Evolutionary conservation across 92 coral and sea anemone species (phyloP).

Genomic region (Epizoanthus fatuus): DNA sequence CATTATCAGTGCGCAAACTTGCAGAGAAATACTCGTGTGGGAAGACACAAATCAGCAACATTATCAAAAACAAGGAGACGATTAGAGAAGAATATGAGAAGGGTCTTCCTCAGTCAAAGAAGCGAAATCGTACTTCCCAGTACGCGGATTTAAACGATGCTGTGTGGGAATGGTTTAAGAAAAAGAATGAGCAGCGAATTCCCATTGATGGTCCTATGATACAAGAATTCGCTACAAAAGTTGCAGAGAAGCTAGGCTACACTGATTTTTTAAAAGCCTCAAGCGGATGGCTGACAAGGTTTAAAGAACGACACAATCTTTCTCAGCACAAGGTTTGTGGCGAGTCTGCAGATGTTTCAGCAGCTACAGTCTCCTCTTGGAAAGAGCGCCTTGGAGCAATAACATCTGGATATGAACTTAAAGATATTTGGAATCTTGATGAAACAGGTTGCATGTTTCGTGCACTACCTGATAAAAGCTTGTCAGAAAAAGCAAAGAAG

Average conservation of each 20-base stretch:
- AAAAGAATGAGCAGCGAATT: constrained; percentile 49
- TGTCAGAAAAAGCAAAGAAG: constrained; percentile 57
- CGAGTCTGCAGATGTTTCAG: constrained; percentile 59
- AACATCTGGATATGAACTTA: constrained; percentile 44
- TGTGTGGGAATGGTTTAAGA: constrained; percentile 64
- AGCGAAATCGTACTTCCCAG: constrained; percentile 69
- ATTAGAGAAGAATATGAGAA: constrained; percentile 64
- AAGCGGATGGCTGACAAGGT: constrained; percentile 46
- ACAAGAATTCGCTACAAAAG: constrained; percentile 54
- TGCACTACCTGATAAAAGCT: constrained; percentile 48
- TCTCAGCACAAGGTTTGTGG: constrained; percentile 65
- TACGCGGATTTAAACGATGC: constrained; percentile 64
- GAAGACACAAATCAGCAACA: constrained; percentile 68
- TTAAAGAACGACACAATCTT: constrained; percentile 58
- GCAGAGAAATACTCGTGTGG: neutral
- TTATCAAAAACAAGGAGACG: constrained; percentile 56
- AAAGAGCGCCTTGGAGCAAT: constrained; percentile 51
- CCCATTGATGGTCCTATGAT: constrained; percentile 61
- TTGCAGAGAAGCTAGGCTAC: constrained; percentile 38
- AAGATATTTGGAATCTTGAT: constrained; percentile 39
- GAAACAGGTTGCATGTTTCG: constrained; percentile 42
- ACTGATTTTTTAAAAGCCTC: constrained; percentile 59
- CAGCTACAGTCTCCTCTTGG: constrained; percentile 52
- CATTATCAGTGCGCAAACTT: constrained; percentile 16
- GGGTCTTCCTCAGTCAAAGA: constrained; percentile 65